Evolutionary conservation across 2,797 vertebrate genomes (phyloP), one percentile per base, ranked within the genome.

Genomic region (Rhinella marina): DNA sequence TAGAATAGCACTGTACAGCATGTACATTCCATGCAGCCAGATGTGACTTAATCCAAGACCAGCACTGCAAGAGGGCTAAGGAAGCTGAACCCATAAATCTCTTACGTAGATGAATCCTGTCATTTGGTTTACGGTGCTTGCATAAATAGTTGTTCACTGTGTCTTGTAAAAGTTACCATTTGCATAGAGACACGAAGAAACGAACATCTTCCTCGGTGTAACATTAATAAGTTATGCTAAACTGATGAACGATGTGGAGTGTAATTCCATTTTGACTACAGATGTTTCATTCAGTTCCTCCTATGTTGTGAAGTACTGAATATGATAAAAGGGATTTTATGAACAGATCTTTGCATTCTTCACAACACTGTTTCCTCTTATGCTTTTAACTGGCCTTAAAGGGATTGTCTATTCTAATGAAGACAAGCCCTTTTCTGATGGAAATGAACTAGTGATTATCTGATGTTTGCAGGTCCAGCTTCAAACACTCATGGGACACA

Each of bases 91-190:
- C 54, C n/a, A 57, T 19, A 29, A 80, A 61, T 80, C 56, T 61
- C 12, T 80, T 6, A 80, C 0, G 27, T 29, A 29, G 25, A 79
- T 61, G 9, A 14, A 32, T 52, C 23, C 11, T 77, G 75, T 54
- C 75, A 77, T 77, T 77, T 76, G 21, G 41, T 76, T 76, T 76
- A 76, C 25, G 23, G 23, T n/a, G 11, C 21, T 76, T 75, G 48
- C 52, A 76, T 19, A 76, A 72, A 72, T 72, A 72, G 29, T 41
- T 21, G 7, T 70, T 14, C 16, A 16, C 32, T 70, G 27, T 70
- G 27, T 32, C 66, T 70, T 41, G 16, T 72, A 32, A 72, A 12
- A 25, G 29, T 32, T 72, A 72, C 21, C 68, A 41, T 32, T 72
- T 21, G 19, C 29, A 72, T 7, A 32, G 29, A 72, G 68, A 72